phyloP scores from a whole-genome alignment of 2,797 vertebrate species.

The Garrulus glandarius region DNA sequence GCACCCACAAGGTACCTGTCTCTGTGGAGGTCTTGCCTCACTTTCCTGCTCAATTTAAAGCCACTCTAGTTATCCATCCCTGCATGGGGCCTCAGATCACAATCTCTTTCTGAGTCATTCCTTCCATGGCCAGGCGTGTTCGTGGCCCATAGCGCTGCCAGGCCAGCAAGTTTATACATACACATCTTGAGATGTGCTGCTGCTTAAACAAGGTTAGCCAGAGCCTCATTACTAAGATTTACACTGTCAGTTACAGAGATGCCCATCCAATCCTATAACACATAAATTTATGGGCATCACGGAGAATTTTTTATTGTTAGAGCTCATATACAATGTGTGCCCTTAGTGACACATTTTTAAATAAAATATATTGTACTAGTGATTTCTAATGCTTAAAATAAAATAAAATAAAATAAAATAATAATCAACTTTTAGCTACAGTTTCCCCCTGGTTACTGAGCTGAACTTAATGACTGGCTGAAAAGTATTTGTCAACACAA shows the following conservation, averaged over 20 bases:
- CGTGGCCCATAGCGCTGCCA: background rate
- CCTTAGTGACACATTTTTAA: slow-evolving; percentile 34
- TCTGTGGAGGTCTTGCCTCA: background rate
- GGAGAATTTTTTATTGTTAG: slow-evolving; percentile 22
- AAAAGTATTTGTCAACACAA: slow-evolving; percentile 95
- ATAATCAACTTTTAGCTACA: slow-evolving; percentile 72
- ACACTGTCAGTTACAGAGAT: background rate
- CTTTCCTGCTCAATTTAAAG: background rate
- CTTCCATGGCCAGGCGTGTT: background rate
- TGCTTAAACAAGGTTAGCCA: background rate
- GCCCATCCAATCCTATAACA: background rate
- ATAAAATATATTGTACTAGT: slow-evolving; percentile 35
- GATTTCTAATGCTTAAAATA: slow-evolving; percentile 60
- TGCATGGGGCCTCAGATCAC: background rate
- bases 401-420: slow-evolving; percentile 64
- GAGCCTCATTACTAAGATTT: slow-evolving; percentile 15
- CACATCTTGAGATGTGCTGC: background rate
- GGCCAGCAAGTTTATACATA: background rate
- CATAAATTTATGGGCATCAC: slow-evolving; percentile 15
- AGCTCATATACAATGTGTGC: background rate
- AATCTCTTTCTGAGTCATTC: background rate
- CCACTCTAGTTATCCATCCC: background rate
- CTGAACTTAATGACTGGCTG: slow-evolving; percentile 91
- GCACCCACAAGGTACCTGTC: background rate
- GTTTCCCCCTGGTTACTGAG: slow-evolving; percentile 84